Evolutionary conservation across 2,113 vertebrate genomes (phyloP).

Genomic region (Ctenodactylus gundi): DNA sequence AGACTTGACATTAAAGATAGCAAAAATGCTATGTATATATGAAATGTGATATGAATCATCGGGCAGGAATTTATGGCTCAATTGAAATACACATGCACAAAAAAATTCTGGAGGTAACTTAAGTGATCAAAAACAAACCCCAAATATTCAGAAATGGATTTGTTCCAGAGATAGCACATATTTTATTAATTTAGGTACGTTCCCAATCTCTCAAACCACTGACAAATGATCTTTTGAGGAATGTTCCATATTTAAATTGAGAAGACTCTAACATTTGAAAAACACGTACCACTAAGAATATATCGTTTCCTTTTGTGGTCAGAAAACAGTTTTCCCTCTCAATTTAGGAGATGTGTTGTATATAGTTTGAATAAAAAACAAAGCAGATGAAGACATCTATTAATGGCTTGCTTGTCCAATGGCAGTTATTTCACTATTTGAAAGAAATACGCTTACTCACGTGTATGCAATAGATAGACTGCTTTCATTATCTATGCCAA

Average conservation of each 20-base stretch:
- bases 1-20: too few relatives aligned
- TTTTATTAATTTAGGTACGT: neutral
- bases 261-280: neutral
- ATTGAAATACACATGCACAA: neutral
- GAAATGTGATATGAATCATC: neutral
- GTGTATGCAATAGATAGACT: fast-evolving
- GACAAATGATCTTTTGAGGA: neutral
- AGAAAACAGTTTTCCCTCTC: neutral
- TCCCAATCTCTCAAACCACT: neutral
- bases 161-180: neutral
- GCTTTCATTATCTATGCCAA: fast-evolving
- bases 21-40: fast-evolving
- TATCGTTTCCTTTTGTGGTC: neutral
- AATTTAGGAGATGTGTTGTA: fast-evolving
- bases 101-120: neutral
- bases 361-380: neutral
- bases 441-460: fast-evolving
- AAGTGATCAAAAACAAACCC: neutral
- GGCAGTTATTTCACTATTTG: fast-evolving
- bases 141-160: neutral
- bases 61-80: too few relatives aligned
- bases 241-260: neutral
- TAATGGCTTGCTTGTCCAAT: fast-evolving
- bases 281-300: neutral
- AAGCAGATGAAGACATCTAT: fast-evolving